phyloP scores from a whole-genome alignment of 2,113 vertebrate species.

The Salvelinus namaycush region DNA sequence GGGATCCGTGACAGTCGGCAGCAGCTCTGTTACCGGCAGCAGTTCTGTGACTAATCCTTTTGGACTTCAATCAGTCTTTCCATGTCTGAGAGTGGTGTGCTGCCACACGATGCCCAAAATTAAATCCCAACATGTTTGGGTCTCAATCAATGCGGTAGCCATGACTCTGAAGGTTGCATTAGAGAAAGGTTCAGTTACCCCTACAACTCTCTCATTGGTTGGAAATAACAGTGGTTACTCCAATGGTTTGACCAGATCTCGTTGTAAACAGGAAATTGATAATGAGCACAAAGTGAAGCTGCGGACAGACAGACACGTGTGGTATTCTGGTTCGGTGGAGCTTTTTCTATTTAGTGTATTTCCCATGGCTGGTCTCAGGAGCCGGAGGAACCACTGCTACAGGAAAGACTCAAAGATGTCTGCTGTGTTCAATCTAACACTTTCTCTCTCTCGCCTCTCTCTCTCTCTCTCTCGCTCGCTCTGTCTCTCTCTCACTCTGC shows the following conservation, averaged over 20 bases:
- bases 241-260: neutral
- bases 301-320: neutral
- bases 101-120: constrained; percentile 4
- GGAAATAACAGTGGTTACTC: neutral
- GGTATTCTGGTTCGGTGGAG: neutral
- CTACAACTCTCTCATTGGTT: neutral
- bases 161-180: constrained; percentile 8
- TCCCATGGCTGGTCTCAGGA: neutral
- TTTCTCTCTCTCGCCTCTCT: constrained; percentile 2
- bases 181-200: neutral
- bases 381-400: neutral
- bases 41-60: constrained; percentile 21
- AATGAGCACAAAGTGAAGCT: neutral
- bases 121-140: constrained; percentile 2
- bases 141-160: constrained; percentile 13
- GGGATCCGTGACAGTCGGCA: neutral
- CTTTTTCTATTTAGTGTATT: neutral
- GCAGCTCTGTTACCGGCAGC: constrained; percentile 5
- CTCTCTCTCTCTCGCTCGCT: constrained; percentile 2
- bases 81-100: neutral
- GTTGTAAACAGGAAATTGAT: neutral
- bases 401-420: neutral
- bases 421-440: neutral
- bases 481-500: constrained; percentile 36
- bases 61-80: constrained; percentile 22